phyloP scores from a whole-genome alignment of 1,140 invertebrate genomes.

The Anthonomus grandis region DNA sequence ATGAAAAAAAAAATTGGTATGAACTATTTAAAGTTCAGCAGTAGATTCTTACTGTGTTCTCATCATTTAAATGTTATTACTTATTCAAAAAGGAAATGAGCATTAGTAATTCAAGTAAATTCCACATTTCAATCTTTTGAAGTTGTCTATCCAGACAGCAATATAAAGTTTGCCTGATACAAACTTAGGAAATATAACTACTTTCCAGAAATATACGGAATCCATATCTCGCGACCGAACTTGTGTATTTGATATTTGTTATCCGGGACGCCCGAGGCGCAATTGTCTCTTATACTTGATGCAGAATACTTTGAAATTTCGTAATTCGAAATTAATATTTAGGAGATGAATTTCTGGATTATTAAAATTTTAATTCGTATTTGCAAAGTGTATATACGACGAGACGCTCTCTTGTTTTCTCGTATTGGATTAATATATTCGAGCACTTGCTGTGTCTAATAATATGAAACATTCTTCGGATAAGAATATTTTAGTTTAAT shows the following conservation, averaged over 20 bases:
- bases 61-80: constrained; percentile 25
- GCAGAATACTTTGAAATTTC: constrained; percentile 25
- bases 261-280: constrained; percentile 29
- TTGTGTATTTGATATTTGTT: constrained; percentile 44
- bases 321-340: constrained; percentile 23
- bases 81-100: constrained; percentile 26
- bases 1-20: no score
- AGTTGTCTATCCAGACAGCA: constrained; percentile 35
- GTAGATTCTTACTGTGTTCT: no score
- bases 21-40: no score
- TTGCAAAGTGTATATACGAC: no score
- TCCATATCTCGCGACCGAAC: constrained; percentile 38
- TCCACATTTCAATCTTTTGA: constrained; percentile 36
- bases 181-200: constrained; percentile 43
- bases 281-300: constrained; percentile 30
- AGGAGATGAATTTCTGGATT: constrained; percentile 19
- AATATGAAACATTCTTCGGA: no score
- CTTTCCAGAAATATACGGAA: constrained; percentile 35
- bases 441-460: no score
- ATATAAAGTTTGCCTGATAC: constrained; percentile 42
- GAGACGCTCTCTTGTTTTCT: constrained; percentile 8
- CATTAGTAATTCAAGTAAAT: constrained; percentile 10
- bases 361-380: constrained; percentile 24
- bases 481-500: no score
- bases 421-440: constrained; percentile 5